Base-by-base conservation (phyloP, 2,888 invertebrate species). In the Scaptomyza flava region DNA sequence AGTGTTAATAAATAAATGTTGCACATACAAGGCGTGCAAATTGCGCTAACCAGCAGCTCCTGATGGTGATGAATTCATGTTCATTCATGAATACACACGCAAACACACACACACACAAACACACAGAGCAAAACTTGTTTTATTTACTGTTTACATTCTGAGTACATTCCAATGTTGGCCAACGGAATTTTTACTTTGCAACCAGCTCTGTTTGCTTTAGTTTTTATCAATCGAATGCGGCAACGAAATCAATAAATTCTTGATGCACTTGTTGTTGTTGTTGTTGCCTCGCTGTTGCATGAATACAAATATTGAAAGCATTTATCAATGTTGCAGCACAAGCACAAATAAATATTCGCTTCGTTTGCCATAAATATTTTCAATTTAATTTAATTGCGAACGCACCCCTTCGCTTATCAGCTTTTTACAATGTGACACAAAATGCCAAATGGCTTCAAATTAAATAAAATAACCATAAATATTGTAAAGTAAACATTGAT, bases 161-260 rank as follows among this genome's bases (percentile, higher is more conserved):
- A 54, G 41, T 51, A 20, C 11, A 17, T 41, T 6, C 6, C 23
- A 23, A 34, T 17, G 6, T 20, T 17, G n/a, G 9, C 8, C 20
- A 27, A 23, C 27, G 27, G n/a, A 27, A 12, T 41, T 2, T 20
- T 31, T 7, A 2, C 14, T 58, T 56, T 50, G 46, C 12, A n/a
- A 23, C 14, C 33, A 20, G 34, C 31, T 41, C n/a, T 63, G 41
- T 57, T 63, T 63, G 59, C 50, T 60, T 59, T 60, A 46, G 41
- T 66, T 68, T 46, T 53, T 20, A 23, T 36, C 54, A 43, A 36
- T n/a, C 14, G 50, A 54, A n/a, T 23, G 41, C 23, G 7, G 34
- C 59, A 42, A n/a, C 52, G 54, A 81, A 84, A 86, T 83, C 84
- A 72, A 86, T 87, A 84, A 78, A 72, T 69, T 6, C 2, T 36